Base-by-base conservation (phyloP, 2,113 vertebrate genomes). In the Setophaga kirtlandii region DNA sequence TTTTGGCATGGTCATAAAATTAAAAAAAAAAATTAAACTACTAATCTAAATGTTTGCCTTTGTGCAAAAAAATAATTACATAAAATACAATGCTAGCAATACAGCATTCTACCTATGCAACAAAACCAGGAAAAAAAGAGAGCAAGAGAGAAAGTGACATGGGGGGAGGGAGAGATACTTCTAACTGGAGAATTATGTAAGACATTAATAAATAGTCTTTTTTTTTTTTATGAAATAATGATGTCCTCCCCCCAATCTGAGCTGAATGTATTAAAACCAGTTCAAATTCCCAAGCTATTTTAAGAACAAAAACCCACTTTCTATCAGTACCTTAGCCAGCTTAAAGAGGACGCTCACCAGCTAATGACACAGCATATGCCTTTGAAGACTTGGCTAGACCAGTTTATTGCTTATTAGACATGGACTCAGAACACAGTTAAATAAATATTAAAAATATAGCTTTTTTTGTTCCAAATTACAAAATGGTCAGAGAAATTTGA, bases 1-100 rank as follows among this genome's bases (percentile, higher is more conserved):
- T 98, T 98, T 98, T 98, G 98, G 98, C 98, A 97, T 98, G 98
- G 99, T 99, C 98, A 98, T 98, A 98, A 98, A 99, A 98, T 94
- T 92, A 91, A 98, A 98, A 98, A 98, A 98, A 98, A 98, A 98
- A 99, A 98, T 96, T 97, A 98, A 98, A 97, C 98, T 98, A 97
- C 97, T 98, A 98, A 98, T 98, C 97, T 98, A 99, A 98, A 98
- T 98, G 97, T 98, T 97, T 97, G 98, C 98, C 97, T 98, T 98
- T 98, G 98, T 98, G 98, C 98, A 98, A 98, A 98, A 98, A 94
- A 98, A 98, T 91, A 98, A 98, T 97, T 97, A 98, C 97, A 96
- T 97, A 97, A 97, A 96, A 98, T 97, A 97, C 97, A 98, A 98
- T 95, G 89, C 97, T 97, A 98, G 97, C 97, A 96, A 96, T 97